Conservation (phyloP, 2,888 invertebrate genomes). For the Euclidia mi region DNA sequence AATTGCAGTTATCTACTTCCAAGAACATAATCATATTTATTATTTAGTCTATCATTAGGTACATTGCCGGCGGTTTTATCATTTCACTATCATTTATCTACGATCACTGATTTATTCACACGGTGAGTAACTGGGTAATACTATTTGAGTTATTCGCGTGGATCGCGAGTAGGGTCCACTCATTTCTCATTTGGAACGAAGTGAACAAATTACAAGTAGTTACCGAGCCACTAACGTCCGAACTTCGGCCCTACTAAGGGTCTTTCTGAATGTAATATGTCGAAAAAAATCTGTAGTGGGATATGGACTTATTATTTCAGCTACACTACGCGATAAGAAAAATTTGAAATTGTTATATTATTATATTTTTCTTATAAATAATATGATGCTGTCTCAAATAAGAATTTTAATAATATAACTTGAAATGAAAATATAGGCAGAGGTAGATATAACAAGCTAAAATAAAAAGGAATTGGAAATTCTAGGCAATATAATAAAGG, state of each 20-base stretch:
- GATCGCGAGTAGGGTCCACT: slow-evolving; percentile 64
- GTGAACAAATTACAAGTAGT: slow-evolving; percentile 77
- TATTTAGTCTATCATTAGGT: not conserved
- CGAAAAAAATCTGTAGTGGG: not conserved
- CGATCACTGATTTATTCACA: slow-evolving; percentile 53
- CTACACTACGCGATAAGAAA: too few species aligned
- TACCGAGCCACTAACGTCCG: slow-evolving; percentile 67
- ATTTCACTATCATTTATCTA: slow-evolving; percentile 34
- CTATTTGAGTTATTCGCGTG: slow-evolving; percentile 73
- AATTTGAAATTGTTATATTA: not conserved
- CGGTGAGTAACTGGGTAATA: slow-evolving; percentile 52
- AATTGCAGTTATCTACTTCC: too few species aligned
- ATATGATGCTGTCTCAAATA: too few species aligned
- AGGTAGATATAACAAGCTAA: too few species aligned
- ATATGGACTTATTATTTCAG: not conserved
- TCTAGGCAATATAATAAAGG: too few species aligned
- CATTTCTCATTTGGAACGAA: slow-evolving; percentile 76
- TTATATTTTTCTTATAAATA: too few species aligned
- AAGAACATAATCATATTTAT: too few species aligned
- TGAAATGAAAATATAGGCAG: too few species aligned
- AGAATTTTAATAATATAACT: too few species aligned
- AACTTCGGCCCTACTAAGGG: slow-evolving; percentile 57
- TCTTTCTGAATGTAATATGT: not conserved
- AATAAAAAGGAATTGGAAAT: too few species aligned
- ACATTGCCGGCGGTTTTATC: not conserved